A percentile compares a stretch with the other conserved stretches of the same genome.
These are phyloP conservation scores for Nycticorax nycticorax DNA, from an alignment of 2,113 vertebrate genomes.

Conservation along the genomic window DNA sequence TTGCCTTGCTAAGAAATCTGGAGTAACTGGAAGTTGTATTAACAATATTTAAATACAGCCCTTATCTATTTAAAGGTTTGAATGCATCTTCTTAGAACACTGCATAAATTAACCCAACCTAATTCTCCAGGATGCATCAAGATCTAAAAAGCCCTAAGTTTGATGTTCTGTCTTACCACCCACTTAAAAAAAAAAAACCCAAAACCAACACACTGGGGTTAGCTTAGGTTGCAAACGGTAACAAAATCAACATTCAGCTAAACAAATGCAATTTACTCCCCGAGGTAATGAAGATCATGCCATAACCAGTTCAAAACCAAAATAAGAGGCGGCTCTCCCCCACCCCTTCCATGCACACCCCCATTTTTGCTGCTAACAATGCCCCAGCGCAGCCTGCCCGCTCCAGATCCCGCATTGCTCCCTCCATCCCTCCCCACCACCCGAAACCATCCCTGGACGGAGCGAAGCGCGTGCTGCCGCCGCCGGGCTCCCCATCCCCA, in stretches of 20 bases:
- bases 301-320: background rate
- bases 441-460: slow-evolving; percentile 13
- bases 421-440: background rate
- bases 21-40: slow-evolving; percentile 19
- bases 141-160: slow-evolving; percentile 35
- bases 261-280: background rate
- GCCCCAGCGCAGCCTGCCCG: background rate
- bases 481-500: background rate
- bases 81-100: slow-evolving; percentile 28
- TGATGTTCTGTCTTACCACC: slow-evolving; percentile 26
- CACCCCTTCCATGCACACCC: background rate
- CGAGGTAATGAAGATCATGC: background rate
- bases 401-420: background rate
- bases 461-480: background rate
- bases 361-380: background rate
- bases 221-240: slow-evolving; percentile 12
- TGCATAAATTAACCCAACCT: slow-evolving; percentile 56
- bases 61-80: slow-evolving; percentile 40
- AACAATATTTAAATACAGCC: slow-evolving; percentile 35
- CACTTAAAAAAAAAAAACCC: background rate
- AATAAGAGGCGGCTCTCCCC: background rate
- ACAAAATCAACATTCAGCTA: background rate
- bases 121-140: slow-evolving; percentile 26
- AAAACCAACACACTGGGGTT: background rate
- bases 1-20: background rate